Base-by-base conservation (phyloP, 1,140 invertebrate species). In the Delia radicum region DNA sequence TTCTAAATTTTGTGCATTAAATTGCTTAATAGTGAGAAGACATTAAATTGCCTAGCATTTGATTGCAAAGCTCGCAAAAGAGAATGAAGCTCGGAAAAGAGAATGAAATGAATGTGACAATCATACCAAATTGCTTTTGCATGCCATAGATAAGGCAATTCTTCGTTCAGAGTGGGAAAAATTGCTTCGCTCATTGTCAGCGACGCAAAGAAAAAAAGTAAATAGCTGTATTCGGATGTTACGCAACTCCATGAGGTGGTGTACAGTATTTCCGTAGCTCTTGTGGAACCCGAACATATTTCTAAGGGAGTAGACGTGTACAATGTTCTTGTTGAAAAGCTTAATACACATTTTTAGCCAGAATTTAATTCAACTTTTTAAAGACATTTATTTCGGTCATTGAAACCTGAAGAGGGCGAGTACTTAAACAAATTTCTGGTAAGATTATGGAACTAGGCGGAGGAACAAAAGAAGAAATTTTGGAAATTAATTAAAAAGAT, bases 171-270 rank as follows among this genome's bases (percentile, higher is more conserved):
- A 55, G 15, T 55, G 46, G 46, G 46, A 55, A 18, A 55, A 55
- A 55, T 55, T 5, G 46, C 18, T 55, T 55, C 46, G 18, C 4
- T 5, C 46, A 55, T 55, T 55, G 6, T 55, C 46, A 5, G 15
- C n/a, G 15, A 8, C 5, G 5, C 46, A 55, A n/a, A 65, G 15
- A 65, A 81, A 77, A 80, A 80, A 78, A 80, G 78, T 62, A 81
- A 79, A 73, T 55, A 81, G 46, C 33, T 82, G 21, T 77, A 80
- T 37, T 55, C 75, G 2, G 81, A 80, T 0, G 81, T 81, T 7
- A 48, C 79, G 0, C 79, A 83, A 29, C 69, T 84, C 7, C 82
- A 85, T 74, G 80, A 86, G 65, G 77, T 82, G 24, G 81, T 79
- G 31, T 84, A 79, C 76, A 74, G 77, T 3, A 74, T 74, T 28